Percentiles rank a stretch among this genome's conserved stretches.
Conservation (phyloP, 2,113 vertebrate species). For the Lagopus leucura region DNA sequence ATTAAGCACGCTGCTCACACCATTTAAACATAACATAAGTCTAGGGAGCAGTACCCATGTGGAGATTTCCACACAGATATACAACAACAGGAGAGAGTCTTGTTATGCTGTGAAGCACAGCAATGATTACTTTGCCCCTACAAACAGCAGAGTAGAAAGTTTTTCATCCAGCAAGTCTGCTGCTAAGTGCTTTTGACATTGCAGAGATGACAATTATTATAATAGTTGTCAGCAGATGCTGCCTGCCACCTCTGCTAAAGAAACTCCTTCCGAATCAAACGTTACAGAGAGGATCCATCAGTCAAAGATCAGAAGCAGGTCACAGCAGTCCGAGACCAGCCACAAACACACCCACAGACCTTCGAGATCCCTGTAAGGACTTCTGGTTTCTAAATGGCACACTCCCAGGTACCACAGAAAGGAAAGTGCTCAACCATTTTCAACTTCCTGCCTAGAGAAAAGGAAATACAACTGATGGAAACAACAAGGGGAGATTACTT, state of each 20-base stretch:
- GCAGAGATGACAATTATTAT: conserved; percentile 2
- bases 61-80: background rate
- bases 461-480: background rate
- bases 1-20: background rate
- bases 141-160: background rate
- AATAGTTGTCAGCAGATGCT: background rate
- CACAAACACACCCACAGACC: background rate
- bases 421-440: background rate
- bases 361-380: background rate
- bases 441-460: background rate
- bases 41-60: background rate
- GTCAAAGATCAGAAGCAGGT: background rate
- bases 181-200: background rate
- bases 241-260: background rate
- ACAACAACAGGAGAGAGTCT: background rate
- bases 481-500: background rate
- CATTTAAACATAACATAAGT: background rate
- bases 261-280: background rate
- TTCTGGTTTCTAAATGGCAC: background rate
- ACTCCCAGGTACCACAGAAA: background rate
- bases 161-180: background rate
- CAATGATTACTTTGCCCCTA: background rate
- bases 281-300: background rate
- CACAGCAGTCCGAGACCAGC: background rate
- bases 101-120: background rate